phyloP scores from a whole-genome alignment of 2,113 vertebrate species.

The Pogona vitticeps region DNA sequence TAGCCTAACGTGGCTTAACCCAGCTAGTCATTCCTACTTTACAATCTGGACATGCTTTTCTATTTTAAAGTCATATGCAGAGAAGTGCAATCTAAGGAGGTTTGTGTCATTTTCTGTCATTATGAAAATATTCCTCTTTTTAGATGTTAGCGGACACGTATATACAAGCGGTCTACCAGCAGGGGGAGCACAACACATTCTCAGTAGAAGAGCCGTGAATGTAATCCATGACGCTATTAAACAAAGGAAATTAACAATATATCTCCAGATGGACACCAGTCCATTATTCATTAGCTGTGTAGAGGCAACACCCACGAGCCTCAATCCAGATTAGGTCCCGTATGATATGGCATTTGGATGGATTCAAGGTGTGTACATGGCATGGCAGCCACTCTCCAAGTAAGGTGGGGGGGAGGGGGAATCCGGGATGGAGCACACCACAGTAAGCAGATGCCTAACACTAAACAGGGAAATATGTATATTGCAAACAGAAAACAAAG shows the following conservation, averaged over 20 bases:
- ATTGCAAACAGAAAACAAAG: not conserved
- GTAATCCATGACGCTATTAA: not conserved
- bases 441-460: not conserved
- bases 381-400: not conserved
- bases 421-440: not conserved
- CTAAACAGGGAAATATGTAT: not conserved
- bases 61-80: not conserved
- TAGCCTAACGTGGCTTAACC: not conserved
- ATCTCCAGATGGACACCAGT: slow-evolving; percentile 13
- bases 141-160: too few relatives aligned
- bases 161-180: accelerated
- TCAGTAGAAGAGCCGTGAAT: not conserved
- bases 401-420: not conserved
- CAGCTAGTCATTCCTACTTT: accelerated
- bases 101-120: not conserved
- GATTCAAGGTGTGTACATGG: not conserved
- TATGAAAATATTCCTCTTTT: too few relatives aligned
- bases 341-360: not conserved
- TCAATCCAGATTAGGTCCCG: not conserved
- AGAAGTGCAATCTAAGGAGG: not conserved
- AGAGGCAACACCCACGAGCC: not conserved
- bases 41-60: not conserved
- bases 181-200: not conserved
- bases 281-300: slow-evolving; percentile 8
- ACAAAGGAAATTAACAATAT: slow-evolving; percentile 15